These are phyloP conservation scores for Stramonita haemastoma DNA, from an alignment of 2,888 invertebrate genomes.

Conservation along the genomic window DNA sequence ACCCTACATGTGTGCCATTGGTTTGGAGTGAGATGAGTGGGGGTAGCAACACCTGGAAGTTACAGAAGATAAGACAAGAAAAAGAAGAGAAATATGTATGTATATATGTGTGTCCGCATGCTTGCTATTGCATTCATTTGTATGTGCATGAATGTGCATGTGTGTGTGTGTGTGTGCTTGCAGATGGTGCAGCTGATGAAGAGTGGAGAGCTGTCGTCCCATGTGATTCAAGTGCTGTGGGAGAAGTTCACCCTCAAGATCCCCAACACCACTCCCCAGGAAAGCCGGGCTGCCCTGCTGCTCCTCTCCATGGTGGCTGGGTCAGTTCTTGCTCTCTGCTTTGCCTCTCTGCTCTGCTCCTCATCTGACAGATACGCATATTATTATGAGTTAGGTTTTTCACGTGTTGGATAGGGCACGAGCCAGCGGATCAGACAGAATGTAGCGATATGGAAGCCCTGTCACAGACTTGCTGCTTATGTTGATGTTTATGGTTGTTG, in stretches of 20 bases:
- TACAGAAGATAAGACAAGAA: no score
- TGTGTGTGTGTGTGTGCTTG: not conserved
- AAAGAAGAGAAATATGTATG: not conserved
- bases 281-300: constrained; percentile 86
- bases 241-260: constrained; percentile 87
- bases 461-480: no score
- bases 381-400: no score
- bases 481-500: no score
- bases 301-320: constrained; percentile 87
- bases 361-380: no score
- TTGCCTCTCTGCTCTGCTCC: not conserved
- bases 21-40: no score
- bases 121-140: not conserved
- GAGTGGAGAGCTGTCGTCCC: constrained; percentile 81
- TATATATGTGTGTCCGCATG: not conserved
- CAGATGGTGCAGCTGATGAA: constrained; percentile 82
- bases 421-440: no score
- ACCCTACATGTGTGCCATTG: no score
- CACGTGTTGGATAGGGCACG: no score
- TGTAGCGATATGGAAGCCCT: no score
- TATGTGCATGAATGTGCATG: no score
- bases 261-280: constrained; percentile 84
- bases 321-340: constrained; percentile 65
- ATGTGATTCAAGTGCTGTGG: constrained; percentile 85
- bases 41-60: no score